Percentiles rank a stretch among this genome's conserved stretches.
These are phyloP conservation scores for Ophioninae sp. DNA, from an alignment of 2,888 invertebrate species.

Conservation along the genomic window DNA sequence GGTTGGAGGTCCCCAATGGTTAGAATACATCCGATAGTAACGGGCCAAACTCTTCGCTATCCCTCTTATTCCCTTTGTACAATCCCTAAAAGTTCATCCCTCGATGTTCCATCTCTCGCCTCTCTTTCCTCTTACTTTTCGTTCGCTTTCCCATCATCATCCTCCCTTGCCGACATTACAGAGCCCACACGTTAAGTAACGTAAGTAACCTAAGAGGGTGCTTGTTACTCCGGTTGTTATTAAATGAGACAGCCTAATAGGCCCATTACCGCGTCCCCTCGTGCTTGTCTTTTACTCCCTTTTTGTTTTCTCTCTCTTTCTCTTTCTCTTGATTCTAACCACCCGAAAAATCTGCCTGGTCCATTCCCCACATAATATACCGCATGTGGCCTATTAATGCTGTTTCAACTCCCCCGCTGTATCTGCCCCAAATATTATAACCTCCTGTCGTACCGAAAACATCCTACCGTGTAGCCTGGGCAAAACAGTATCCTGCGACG, in stretches of 20 bases:
- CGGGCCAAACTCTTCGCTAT: constrained; percentile 42
- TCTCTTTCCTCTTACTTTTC: constrained; percentile 48
- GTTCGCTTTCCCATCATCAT: constrained; percentile 12
- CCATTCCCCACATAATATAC: constrained; percentile 79
- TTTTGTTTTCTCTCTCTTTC: neutral
- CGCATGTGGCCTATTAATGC: constrained; percentile 71
- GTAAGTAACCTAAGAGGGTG: constrained; percentile 79
- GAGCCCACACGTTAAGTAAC: constrained; percentile 73
- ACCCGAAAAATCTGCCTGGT: constrained; percentile 64
- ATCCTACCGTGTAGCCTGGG: constrained; percentile 7
- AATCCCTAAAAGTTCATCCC: constrained; percentile 71
- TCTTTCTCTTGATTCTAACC: neutral
- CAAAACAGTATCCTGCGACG: constrained; percentile 40
- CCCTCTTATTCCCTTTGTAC: constrained; percentile 28
- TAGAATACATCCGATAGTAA: constrained; percentile 51
- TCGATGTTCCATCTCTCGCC: constrained; percentile 66
- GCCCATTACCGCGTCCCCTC: constrained; percentile 77
- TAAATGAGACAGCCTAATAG: constrained; percentile 82
- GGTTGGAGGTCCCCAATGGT: constrained; percentile 47
- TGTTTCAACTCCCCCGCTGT: constrained; percentile 62
- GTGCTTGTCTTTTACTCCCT: constrained; percentile 1
- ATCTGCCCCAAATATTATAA: constrained; percentile 56
- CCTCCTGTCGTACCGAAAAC: constrained; percentile 33
- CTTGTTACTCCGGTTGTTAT: constrained; percentile 80
- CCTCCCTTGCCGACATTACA: constrained; percentile 47